Base-by-base conservation (phyloP, 2,888 invertebrate genomes). In the Drosophila sordidula region DNA sequence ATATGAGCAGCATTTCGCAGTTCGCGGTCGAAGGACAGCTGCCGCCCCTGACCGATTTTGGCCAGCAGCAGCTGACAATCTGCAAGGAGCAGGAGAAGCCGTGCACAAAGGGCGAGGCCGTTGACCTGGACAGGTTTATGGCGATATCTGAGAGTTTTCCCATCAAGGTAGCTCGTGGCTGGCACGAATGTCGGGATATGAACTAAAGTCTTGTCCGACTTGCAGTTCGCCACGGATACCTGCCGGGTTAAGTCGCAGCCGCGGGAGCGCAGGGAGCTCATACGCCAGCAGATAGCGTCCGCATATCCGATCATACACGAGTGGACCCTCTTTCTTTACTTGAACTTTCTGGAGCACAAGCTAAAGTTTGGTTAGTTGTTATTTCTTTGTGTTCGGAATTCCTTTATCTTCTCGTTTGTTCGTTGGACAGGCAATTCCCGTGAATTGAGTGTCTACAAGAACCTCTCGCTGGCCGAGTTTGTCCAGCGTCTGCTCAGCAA, bases 281-380 rank as follows among this genome's bases (percentile, higher is more conserved):
- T 92, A 38, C 71, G 79, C 39, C 34, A 90, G 41, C 92, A 92
- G 66, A 89, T 91, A 22, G 93, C 92, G 0, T 95, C 95, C 0
- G 94, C 94, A 0, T 95, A 96, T 89, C 95, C 96, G 0, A 78
- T 96, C 2, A 92, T 96, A 61, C 95, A 96, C 78, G 95, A 95
- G 83, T 92, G 94, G 42, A 94, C 94, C 6, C 75, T 96, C 0
- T 90, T 94, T 0, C 90, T 96, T 2, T 95, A 94, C 89, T 93
- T 95, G 0, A 93, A 93, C 66, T 96, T 95, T 90, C 91, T 96
- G 51, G 93, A 95, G 65, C 94, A 95, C 83, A 95, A 95, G 90
- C 74, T 65, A 34, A 78, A 88, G 63, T 90, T 88, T 65, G 92
- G 91, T 90, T 55, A 57, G 87, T 78, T 26, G 87, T 78, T 26